Percentiles rank a stretch among this genome's conserved stretches.
Conservation (phyloP, 30 jellyfish, hydroid and myxozoan genomes). For the Aurelia aurita region DNA sequence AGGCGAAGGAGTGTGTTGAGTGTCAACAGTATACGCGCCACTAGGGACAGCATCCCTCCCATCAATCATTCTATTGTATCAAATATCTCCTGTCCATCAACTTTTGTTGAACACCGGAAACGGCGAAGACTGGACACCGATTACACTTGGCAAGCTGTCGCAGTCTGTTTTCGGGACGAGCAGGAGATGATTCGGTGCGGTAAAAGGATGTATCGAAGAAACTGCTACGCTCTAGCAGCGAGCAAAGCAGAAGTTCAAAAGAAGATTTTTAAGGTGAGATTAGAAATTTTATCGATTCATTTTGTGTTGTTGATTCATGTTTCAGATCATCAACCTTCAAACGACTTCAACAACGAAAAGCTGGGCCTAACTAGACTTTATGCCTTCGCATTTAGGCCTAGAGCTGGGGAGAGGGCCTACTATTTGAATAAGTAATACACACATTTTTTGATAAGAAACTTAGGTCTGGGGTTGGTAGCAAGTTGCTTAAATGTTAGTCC, state of each 20-base stretch:
- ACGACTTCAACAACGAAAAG: not conserved
- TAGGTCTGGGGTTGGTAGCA: too few relatives aligned
- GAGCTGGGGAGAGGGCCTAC: too few relatives aligned
- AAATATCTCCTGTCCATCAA: not conserved
- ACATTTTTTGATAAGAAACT: too few relatives aligned
- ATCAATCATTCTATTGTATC: not conserved
- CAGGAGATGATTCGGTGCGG: not conserved
- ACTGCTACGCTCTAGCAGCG: not conserved
- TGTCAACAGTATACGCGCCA: too few relatives aligned
- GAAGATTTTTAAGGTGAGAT: not conserved
- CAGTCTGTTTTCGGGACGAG: not conserved
- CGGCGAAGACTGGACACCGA: not conserved
- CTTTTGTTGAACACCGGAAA: not conserved
- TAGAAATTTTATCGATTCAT: not conserved
- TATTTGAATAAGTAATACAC: too few relatives aligned
- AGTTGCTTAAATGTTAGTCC: too few relatives aligned
- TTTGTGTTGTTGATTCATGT: not conserved
- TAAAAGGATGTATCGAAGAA: not conserved
- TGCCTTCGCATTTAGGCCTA: too few relatives aligned
- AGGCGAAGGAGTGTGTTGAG: too few relatives aligned
- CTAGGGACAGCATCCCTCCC: slow-evolving; percentile 5
- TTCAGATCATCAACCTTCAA: not conserved
- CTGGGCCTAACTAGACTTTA: too few relatives aligned
- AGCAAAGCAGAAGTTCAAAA: not conserved
- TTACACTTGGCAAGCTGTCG: not conserved